Conservation (phyloP, 2,888 invertebrate species). For the Hyles lineata region DNA sequence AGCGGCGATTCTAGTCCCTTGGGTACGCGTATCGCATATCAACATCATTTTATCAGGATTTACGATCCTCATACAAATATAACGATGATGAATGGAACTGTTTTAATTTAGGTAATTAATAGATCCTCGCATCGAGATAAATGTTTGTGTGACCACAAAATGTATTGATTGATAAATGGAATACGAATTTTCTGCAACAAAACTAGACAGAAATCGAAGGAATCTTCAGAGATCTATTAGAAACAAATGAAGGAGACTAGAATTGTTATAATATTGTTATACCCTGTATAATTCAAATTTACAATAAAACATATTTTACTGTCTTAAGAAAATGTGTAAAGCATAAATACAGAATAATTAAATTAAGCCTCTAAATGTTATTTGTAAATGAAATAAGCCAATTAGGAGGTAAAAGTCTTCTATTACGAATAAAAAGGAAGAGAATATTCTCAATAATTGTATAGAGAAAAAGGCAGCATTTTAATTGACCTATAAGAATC, state of each 20-base stretch:
- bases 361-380: not conserved
- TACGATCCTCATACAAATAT: conserved; percentile 27
- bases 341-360: too few relatives aligned
- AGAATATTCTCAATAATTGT: conserved; percentile 30
- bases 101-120: not conserved
- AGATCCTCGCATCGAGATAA: not conserved
- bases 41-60: conserved; percentile 44
- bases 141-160: too few relatives aligned
- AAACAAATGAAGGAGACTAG: too few relatives aligned
- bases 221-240: too few relatives aligned
- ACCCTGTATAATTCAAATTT: too few relatives aligned
- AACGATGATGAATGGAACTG: not conserved
- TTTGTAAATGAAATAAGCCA: not conserved
- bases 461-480: not conserved
- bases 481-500: conserved; percentile 26
- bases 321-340: too few relatives aligned
- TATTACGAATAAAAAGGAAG: not conserved
- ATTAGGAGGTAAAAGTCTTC: not conserved
- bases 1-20: conserved; percentile 47
- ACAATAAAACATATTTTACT: too few relatives aligned
- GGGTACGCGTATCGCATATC: conserved; percentile 48
- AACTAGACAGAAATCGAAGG: too few relatives aligned
- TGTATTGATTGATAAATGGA: too few relatives aligned
- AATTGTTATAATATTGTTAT: too few relatives aligned
- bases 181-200: too few relatives aligned